Conservation (phyloP, 2,888 invertebrate species). For the Desoria tigrina region DNA sequence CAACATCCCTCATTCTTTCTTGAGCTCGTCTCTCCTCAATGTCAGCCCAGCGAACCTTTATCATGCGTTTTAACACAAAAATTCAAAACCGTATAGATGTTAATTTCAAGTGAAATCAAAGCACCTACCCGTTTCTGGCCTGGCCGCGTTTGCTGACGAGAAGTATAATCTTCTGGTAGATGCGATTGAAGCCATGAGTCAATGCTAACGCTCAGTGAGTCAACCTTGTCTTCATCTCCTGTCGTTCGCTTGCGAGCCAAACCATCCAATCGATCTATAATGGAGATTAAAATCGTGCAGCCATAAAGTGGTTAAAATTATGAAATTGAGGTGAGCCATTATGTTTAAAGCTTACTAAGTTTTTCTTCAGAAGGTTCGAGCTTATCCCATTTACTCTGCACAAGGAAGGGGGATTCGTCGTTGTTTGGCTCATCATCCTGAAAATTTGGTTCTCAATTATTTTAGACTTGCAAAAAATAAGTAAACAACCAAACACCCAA, state of each 20-base stretch:
- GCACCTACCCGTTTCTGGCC: conserved; percentile 86
- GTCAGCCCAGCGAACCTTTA: conserved; percentile 95
- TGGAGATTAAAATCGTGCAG: too few species aligned
- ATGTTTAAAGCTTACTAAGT: conserved; percentile 77
- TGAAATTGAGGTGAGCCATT: not conserved
- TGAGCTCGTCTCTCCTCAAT: conserved; percentile 89
- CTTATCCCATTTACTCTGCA: conserved; percentile 79
- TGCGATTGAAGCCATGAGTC: conserved; percentile 81
- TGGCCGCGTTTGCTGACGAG: conserved; percentile 61
- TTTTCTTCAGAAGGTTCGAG: conserved; percentile 77
- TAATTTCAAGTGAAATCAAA: too few species aligned
- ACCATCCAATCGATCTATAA: conserved; percentile 89
- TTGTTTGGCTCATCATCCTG: conserved; percentile 40
- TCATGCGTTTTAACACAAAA: not conserved
- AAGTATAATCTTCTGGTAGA: conserved; percentile 70
- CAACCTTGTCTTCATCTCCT: conserved; percentile 42
- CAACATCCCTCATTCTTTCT: conserved; percentile 89
- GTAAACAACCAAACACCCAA: too few species aligned
- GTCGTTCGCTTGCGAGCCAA: conserved; percentile 73
- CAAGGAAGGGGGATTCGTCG: conserved; percentile 17
- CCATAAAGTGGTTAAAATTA: conserved; percentile 1
- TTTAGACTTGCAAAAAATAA: not conserved
- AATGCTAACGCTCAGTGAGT: conserved; percentile 69
- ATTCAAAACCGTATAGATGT: conserved; percentile 47
- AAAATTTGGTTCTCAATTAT: conserved; percentile 9